These are phyloP conservation scores for Selenia dentaria DNA, from an alignment of 2,888 invertebrate genomes.

Conservation along the genomic window DNA sequence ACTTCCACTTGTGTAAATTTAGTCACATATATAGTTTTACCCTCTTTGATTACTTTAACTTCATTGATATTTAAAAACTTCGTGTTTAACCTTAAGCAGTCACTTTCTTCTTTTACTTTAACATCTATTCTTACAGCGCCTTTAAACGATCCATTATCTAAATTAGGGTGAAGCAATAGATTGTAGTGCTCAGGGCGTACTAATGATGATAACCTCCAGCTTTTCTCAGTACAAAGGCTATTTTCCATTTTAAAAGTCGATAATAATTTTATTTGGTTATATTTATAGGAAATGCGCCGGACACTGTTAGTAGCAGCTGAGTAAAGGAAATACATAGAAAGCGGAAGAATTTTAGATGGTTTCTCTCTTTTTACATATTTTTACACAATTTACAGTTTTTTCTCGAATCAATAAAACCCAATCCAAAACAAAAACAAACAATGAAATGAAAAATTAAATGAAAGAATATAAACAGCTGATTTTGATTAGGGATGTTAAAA, in stretches of 20 bases:
- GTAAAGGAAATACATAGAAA: constrained; percentile 13
- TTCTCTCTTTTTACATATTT: too few species aligned
- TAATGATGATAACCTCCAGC: constrained; percentile 57
- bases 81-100: constrained; percentile 81
- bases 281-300: background rate
- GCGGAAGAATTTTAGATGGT: too few species aligned
- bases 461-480: too few species aligned
- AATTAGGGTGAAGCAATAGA: constrained; percentile 57
- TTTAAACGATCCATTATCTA: constrained; percentile 56
- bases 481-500: too few species aligned
- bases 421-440: too few species aligned
- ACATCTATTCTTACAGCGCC: constrained; percentile 68
- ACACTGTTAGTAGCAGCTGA: background rate
- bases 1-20: constrained; percentile 58
- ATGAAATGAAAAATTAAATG: too few species aligned
- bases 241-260: constrained; percentile 6
- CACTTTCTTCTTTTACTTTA: constrained; percentile 59
- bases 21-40: constrained; percentile 46
- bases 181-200: constrained; percentile 67
- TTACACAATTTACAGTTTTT: too few species aligned
- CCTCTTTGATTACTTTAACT: constrained; percentile 55
- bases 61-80: constrained; percentile 82
- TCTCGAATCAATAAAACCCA: too few species aligned
- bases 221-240: constrained; percentile 19
- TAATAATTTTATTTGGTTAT: background rate